Evolutionary conservation across 2,797 vertebrate species (phyloP).

Genomic region (Meriones psammophilus): DNA sequence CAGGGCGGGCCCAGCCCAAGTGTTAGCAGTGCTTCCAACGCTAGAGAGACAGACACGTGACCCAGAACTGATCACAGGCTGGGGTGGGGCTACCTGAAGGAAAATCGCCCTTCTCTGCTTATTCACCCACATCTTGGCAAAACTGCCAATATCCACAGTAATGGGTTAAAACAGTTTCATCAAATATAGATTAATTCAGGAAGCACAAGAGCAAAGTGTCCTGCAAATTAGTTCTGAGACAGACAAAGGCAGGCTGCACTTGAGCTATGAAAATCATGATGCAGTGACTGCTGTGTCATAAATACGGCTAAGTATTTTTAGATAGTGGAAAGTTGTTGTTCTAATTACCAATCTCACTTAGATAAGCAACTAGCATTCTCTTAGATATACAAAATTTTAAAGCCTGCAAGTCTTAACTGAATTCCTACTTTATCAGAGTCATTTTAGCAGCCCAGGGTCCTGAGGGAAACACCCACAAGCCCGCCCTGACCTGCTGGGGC

Average conservation of each 20-base stretch:
- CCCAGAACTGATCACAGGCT: background rate
- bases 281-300: background rate
- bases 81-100: background rate
- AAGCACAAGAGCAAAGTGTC: conserved; percentile 21
- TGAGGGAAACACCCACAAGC: background rate
- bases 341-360: conserved; percentile 16
- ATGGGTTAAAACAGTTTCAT: conserved; percentile 16
- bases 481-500: background rate
- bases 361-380: conserved; percentile 44
- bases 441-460: background rate
- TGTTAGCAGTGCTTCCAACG: background rate
- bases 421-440: background rate
- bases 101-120: background rate
- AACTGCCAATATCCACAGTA: background rate
- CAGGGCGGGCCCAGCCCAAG: background rate
- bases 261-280: background rate
- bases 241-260: background rate
- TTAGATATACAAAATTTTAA: background rate
- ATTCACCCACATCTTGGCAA: background rate
- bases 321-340: conserved; percentile 36
- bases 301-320: background rate
- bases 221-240: background rate
- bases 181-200: conserved; percentile 6
- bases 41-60: background rate
- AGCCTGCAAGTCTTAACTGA: background rate